phyloP scores from a whole-genome alignment of 1,140 invertebrate genomes.

The Drosophila bocqueti region DNA sequence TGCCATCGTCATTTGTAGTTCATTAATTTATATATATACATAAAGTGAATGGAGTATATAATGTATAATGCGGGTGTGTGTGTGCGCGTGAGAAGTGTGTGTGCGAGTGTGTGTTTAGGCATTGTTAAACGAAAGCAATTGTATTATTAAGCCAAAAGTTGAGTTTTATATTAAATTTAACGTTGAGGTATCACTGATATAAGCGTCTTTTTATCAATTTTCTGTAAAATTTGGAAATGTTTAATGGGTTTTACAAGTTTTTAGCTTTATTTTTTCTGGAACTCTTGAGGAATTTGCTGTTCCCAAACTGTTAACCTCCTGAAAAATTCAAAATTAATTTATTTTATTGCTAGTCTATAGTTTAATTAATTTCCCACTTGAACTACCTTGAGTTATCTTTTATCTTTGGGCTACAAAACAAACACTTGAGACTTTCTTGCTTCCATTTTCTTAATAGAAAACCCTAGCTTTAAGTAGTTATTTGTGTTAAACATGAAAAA shows the following conservation, averaged over 20 bases:
- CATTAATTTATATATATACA: conserved; percentile 14
- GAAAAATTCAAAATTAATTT: neutral
- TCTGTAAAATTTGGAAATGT: neutral
- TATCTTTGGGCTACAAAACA: neutral
- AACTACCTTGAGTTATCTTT: neutral
- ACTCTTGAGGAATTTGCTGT: neutral
- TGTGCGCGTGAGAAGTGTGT: conserved; percentile 1
- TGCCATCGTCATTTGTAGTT: conserved; percentile 37
- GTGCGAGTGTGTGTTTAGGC: conserved; percentile 1
- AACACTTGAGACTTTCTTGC: neutral
- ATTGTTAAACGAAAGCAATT: conserved; percentile 44
- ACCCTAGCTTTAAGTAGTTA: neutral
- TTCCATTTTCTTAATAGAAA: neutral
- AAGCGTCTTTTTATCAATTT: neutral
- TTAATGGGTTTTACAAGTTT: neutral
- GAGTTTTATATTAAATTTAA: conserved; percentile 39
- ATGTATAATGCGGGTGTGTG: conserved; percentile 12
- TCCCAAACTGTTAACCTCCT: neutral
- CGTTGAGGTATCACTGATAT: conserved; percentile 12
- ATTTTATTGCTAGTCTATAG: neutral
- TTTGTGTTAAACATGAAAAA: neutral
- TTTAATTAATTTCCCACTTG: neutral
- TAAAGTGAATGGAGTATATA: neutral
- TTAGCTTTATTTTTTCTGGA: neutral
- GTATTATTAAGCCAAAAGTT: conserved; percentile 25